Conservation (phyloP, 2,113 vertebrate genomes). For the Sardina pilchardus region DNA sequence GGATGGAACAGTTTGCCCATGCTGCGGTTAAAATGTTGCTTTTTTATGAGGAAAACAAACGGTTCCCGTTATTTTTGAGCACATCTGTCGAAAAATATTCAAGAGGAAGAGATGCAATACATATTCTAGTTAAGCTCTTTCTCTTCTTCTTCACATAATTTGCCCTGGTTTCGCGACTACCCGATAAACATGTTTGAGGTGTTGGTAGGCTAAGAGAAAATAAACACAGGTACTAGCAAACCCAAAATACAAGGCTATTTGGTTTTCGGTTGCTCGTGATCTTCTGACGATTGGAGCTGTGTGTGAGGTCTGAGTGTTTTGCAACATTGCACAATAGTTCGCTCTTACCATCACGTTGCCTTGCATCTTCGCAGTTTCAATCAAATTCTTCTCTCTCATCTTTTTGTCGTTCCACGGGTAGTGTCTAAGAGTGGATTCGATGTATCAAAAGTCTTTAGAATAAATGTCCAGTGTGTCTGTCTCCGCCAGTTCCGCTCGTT, state of each 20-base stretch:
- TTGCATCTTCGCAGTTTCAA: constrained; percentile 96
- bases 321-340: background rate
- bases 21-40: background rate
- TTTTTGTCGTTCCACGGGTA: constrained; percentile 39
- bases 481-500: constrained; percentile 42
- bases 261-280: background rate
- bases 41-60: background rate
- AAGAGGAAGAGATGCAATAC: background rate
- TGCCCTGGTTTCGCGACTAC: background rate
- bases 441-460: background rate
- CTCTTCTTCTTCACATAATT: background rate
- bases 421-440: background rate
- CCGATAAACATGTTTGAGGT: background rate
- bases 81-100: background rate
- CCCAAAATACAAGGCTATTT: background rate
- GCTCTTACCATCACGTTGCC: constrained; percentile 94
- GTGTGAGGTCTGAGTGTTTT: background rate
- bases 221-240: background rate
- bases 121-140: background rate
- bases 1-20: background rate
- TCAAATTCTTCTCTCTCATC: constrained; percentile 94
- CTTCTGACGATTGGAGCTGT: background rate
- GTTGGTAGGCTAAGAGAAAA: background rate
- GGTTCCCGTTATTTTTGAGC: background rate
- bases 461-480: constrained; percentile 28